phyloP scores from a whole-genome alignment of 2,797 vertebrate species.

The Leuciscus waleckii region DNA sequence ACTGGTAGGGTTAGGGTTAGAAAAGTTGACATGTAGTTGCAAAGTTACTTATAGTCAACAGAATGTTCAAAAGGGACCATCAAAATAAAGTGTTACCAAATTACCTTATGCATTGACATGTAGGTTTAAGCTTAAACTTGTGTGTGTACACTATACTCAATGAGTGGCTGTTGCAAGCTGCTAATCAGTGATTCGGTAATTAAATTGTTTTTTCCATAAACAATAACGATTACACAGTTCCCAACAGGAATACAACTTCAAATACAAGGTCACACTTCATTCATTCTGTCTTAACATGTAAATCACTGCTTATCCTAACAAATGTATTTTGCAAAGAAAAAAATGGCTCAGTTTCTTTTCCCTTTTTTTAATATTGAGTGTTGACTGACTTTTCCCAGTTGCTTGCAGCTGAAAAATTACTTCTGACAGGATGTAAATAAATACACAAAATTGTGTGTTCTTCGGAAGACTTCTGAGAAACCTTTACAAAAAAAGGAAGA shows the following conservation, averaged over 20 bases:
- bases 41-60: too few species aligned
- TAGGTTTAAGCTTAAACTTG: neutral
- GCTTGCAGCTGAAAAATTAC: neutral
- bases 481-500: neutral
- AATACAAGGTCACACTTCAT: neutral
- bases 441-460: neutral
- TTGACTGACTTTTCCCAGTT: neutral
- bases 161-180: neutral
- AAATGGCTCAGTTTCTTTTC: neutral
- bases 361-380: neutral
- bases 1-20: too few species aligned
- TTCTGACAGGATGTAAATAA: neutral
- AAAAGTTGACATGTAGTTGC: too few species aligned
- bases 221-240: neutral
- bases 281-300: neutral
- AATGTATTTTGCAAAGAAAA: conserved; percentile 9
- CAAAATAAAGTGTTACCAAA: too few species aligned
- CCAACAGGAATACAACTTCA: neutral
- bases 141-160: neutral
- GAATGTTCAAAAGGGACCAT: too few species aligned
- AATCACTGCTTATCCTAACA: conserved; percentile 11
- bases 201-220: neutral
- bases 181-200: neutral
- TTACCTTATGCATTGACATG: neutral
- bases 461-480: conserved; percentile 1